Conservation (phyloP, 2,888 invertebrate genomes). For the Syritta pipiens region DNA sequence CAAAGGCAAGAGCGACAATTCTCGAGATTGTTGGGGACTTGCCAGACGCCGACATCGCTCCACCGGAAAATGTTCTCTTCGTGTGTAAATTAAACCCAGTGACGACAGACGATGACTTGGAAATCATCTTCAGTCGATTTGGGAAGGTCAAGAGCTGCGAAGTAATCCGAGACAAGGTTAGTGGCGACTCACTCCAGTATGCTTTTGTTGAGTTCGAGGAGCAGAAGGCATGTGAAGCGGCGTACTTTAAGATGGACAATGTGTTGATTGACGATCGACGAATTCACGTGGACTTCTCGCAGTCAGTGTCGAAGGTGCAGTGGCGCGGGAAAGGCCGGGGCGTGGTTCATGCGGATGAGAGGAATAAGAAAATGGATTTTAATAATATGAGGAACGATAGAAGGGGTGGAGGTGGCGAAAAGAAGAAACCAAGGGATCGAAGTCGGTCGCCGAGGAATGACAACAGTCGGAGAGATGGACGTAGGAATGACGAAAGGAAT, state of each 20-base stretch:
- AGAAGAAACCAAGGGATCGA: neutral
- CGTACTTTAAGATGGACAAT: slow-evolving; percentile 99
- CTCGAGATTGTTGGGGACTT: slow-evolving; percentile 99
- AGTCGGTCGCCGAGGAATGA: slow-evolving; percentile 34
- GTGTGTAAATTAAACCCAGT: slow-evolving; percentile 99
- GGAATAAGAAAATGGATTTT: slow-evolving; percentile 74
- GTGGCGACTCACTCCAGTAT: slow-evolving; percentile 97
- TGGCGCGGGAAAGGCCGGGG: slow-evolving; percentile 94
- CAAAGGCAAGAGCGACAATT: slow-evolving; percentile 97
- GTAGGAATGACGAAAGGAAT: no score
- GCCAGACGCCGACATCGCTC: slow-evolving; percentile 97
- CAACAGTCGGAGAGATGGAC: neutral
- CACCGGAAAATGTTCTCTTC: slow-evolving; percentile 99
- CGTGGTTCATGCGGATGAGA: slow-evolving; percentile 79
- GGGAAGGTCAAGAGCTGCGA: slow-evolving; percentile 96
- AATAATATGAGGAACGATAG: slow-evolving; percentile 68
- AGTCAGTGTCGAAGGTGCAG: slow-evolving; percentile 96
- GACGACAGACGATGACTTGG: slow-evolving; percentile 97
- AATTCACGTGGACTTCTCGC: slow-evolving; percentile 99
- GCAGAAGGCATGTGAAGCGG: slow-evolving; percentile 95
- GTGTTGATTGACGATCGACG: slow-evolving; percentile 98
- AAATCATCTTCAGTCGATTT: slow-evolving; percentile 98
- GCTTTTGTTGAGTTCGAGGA: slow-evolving; percentile 99
- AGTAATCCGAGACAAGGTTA: slow-evolving; percentile 95
- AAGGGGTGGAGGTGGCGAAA: neutral